A percentile compares a stretch with the other conserved stretches of the same genome.
Conservation (phyloP, 2,888 invertebrate genomes). For the Pelosia muscerda region DNA sequence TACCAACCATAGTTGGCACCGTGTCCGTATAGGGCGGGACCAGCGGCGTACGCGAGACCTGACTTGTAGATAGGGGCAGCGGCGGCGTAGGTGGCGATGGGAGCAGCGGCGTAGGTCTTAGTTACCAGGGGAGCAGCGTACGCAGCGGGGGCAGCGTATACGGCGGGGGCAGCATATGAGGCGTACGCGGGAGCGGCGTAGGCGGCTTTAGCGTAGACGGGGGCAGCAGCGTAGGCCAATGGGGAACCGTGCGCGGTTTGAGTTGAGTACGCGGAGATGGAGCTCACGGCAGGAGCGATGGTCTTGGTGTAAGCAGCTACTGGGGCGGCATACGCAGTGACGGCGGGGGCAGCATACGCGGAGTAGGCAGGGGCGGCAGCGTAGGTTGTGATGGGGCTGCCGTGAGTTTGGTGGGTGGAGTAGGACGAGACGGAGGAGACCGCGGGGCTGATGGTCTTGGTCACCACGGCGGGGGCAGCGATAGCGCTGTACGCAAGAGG, state of each 20-base stretch:
- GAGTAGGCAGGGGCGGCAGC: slow-evolving; percentile 69
- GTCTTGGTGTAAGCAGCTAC: slow-evolving; percentile 68
- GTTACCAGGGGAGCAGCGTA: slow-evolving; percentile 64
- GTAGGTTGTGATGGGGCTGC: slow-evolving; percentile 57
- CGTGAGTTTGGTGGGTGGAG: slow-evolving; percentile 59
- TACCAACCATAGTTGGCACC: slow-evolving; percentile 89
- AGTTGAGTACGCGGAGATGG: slow-evolving; percentile 75
- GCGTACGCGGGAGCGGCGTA: slow-evolving; percentile 63
- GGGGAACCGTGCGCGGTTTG: slow-evolving; percentile 62
- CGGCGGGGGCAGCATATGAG: slow-evolving; percentile 67
- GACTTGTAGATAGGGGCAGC: slow-evolving; percentile 74
- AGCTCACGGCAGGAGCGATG: slow-evolving; percentile 57
- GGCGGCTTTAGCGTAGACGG: slow-evolving; percentile 63
- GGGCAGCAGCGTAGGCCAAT: slow-evolving; percentile 60
- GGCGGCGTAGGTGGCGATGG: slow-evolving; percentile 64
- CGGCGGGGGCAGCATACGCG: slow-evolving; percentile 42
- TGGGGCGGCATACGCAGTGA: slow-evolving; percentile 48
- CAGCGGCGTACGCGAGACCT: slow-evolving; percentile 82
- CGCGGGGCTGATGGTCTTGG: slow-evolving; percentile 73
- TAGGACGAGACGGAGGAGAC: slow-evolving; percentile 69
- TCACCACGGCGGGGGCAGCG: slow-evolving; percentile 71
- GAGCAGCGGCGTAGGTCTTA: slow-evolving; percentile 59
- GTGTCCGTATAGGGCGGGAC: slow-evolving; percentile 64
- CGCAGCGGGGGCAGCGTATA: slow-evolving; percentile 65
- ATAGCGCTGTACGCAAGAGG: slow-evolving; percentile 79